Base-by-base conservation (phyloP, 2,797 vertebrate genomes). In the Taenioides sp. region DNA sequence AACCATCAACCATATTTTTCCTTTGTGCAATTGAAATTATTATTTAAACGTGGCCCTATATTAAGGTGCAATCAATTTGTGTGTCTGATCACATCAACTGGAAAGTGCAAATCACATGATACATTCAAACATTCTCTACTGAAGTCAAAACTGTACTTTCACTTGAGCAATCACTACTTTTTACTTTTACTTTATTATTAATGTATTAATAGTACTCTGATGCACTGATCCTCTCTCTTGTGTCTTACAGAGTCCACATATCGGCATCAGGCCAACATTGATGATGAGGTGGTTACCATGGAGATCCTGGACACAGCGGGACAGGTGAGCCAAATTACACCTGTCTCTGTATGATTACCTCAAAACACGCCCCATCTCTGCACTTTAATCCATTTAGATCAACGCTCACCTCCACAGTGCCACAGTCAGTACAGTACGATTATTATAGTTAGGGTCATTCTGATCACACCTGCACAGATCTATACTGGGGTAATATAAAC, bases 301-400 rank as follows among this genome's bases (percentile, higher is more conserved):
- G 98, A 99, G 92, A 97, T 99, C 68, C 91, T 99, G 73, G 98
- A 99, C 86, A 98, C 97, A 18, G 97, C 98, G 60, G 98, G 98
- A 47, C 98, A 99, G 96, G 98, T 99, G 82, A 89, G 90, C 90
- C 7, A 57, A 28, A 69, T 63, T 12, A 66, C 27, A 20, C 14
- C 7, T 54, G 22, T 25, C 23, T 17, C 40, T n/a, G 4, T 22
- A 43, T 63, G 11, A 43, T 40, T 43, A 37, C 5, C 17, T 57
- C 54, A 57, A 43, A 57, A 66, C 25, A 27, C 18, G 34, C 61
- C 20, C 9, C 40, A 16, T 0, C 10, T 43, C 1, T 65, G 59
- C 11, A 7, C 67, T 71, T 65, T n/a, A 28, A 34, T 0, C 14
- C 52, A 57, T 7, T 50, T 67, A 75, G n/a, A 61, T 20, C 23